Evolutionary conservation across 1,140 invertebrate species (phyloP).

Genomic region (Drosophila serrata): DNA sequence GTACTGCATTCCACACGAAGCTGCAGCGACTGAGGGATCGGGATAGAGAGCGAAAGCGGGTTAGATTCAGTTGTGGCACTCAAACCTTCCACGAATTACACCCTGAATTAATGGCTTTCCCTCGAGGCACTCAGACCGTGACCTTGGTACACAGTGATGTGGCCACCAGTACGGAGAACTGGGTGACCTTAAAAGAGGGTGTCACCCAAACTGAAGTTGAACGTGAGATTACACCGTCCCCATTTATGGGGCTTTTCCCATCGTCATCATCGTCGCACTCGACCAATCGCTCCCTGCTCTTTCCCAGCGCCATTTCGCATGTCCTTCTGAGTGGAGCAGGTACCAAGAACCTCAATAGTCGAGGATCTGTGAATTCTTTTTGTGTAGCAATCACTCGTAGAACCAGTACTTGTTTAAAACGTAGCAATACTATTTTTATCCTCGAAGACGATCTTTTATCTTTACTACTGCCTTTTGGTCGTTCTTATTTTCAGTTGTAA

Average conservation of each 20-base stretch:
- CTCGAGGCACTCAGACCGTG: conserved; percentile 69
- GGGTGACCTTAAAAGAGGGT: conserved; percentile 1
- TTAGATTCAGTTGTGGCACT: conserved; percentile 70
- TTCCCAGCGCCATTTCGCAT: conserved; percentile 78
- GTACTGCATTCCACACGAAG: conserved; percentile 46
- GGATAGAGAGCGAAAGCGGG: conserved; percentile 34
- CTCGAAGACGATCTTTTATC: conserved; percentile 67
- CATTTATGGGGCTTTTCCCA: conserved; percentile 65
- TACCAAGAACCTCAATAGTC: conserved; percentile 35
- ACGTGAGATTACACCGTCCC: conserved; percentile 62
- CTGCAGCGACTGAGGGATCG: conserved; percentile 44
- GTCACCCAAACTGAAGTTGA: conserved; percentile 58
- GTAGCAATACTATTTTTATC: conserved; percentile 67
- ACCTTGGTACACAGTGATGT: conserved; percentile 6
- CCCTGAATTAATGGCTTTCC: conserved; percentile 57
- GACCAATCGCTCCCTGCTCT: conserved; percentile 58
- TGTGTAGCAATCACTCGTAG: conserved; percentile 43
- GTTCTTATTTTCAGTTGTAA: conserved; percentile 37
- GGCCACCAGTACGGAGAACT: conserved; percentile 35
- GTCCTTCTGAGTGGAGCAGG: conserved; percentile 71
- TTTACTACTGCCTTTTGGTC: conserved; percentile 7
- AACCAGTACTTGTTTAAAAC: conserved; percentile 22
- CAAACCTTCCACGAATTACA: conserved; percentile 60
- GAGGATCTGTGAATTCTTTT: conserved; percentile 22
- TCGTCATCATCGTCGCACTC: conserved; percentile 34